These are phyloP conservation scores for Cydia splendana DNA, from an alignment of 1,140 invertebrate genomes.

Conservation along the genomic window DNA sequence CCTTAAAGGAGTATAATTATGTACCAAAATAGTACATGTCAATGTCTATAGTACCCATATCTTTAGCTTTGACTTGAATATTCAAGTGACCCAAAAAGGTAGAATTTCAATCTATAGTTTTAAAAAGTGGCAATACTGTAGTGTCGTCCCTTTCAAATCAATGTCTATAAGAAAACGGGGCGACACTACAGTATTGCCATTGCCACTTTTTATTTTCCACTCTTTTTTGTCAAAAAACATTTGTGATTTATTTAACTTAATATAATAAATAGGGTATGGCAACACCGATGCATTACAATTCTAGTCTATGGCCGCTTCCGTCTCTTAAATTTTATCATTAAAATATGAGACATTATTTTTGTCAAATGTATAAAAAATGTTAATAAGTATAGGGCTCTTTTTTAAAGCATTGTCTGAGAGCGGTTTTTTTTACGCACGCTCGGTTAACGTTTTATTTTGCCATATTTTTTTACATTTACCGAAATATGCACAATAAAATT, in stretches of 20 bases:
- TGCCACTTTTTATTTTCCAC: too few species aligned
- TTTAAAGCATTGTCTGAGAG: conserved; percentile 42
- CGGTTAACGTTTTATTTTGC: conserved; percentile 66
- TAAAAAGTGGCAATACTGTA: too few species aligned
- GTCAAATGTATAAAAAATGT: conserved; percentile 52
- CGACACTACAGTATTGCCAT: too few species aligned
- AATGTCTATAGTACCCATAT: too few species aligned
- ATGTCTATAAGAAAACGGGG: too few species aligned
- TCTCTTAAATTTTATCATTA: conserved; percentile 56
- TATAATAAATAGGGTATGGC: not conserved
- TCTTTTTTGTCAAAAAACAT: too few species aligned
- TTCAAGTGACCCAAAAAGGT: too few species aligned
- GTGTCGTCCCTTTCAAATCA: too few species aligned
- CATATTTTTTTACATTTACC: conserved; percentile 75
- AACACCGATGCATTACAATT: conserved; percentile 37
- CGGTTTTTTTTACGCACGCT: conserved; percentile 61
- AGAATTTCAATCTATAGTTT: too few species aligned
- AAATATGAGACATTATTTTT: conserved; percentile 67
- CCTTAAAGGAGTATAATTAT: too few species aligned
- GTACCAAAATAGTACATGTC: too few species aligned
- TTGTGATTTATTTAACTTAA: not conserved
- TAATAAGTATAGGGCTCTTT: conserved; percentile 56
- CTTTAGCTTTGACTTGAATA: too few species aligned
- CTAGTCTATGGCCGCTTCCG: conserved; percentile 72
- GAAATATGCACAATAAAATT: conserved; percentile 77